Conservation (phyloP, 1,140 invertebrate genomes). For the Diorhabda carinulata region DNA sequence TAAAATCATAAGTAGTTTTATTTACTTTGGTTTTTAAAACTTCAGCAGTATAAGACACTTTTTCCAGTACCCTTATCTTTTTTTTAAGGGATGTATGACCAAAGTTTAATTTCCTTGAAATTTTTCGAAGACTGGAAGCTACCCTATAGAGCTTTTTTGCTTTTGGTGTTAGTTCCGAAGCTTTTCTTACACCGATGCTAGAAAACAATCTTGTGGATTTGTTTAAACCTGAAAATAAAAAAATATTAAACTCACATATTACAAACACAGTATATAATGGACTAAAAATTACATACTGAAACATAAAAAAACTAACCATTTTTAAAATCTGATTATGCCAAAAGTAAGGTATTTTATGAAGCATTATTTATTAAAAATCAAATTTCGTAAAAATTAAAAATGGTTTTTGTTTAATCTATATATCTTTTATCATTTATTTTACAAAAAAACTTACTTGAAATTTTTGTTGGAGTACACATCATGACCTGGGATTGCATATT, state of each 20-base stretch:
- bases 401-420: no score
- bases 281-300: no score
- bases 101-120: not conserved
- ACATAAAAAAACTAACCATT: no score
- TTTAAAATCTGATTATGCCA: no score
- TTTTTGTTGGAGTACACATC: no score
- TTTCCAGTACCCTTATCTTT: not conserved
- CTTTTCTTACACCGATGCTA: not conserved
- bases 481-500: no score
- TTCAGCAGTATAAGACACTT: not conserved
- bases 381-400: no score
- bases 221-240: constrained; percentile 12
- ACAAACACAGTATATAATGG: no score
- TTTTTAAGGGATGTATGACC: not conserved
- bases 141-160: not conserved
- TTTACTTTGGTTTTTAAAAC: constrained; percentile 9
- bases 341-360: no score
- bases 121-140: constrained; percentile 6
- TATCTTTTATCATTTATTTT: no score
- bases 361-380: no score
- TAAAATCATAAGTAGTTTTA: constrained; percentile 22
- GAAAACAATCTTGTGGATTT: not conserved
- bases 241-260: not conserved
- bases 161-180: constrained; percentile 11
- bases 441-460: no score